A percentile compares a stretch with the other conserved stretches of the same genome.
These are phyloP conservation scores for Sphaeramia orbicularis DNA, from an alignment of 2,797 vertebrate species.

Conservation along the genomic window DNA sequence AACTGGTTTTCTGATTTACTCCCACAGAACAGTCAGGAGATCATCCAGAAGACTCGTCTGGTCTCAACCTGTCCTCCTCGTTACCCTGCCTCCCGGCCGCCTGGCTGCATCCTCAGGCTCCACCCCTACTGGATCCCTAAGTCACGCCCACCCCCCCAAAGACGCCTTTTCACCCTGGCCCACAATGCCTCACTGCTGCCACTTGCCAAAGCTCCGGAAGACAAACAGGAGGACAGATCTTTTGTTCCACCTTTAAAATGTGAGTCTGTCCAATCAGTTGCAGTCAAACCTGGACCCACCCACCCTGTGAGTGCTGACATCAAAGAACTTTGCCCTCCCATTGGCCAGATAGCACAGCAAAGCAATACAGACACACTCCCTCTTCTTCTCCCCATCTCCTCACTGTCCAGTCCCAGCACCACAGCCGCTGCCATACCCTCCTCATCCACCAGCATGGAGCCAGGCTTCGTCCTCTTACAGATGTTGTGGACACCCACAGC, in stretches of 20 bases:
- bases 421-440: slow-evolving; percentile 25
- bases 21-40: slow-evolving; percentile 82
- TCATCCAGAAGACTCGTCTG: slow-evolving; percentile 73
- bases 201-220: slow-evolving; percentile 75
- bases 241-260: slow-evolving; percentile 36
- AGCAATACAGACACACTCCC: background rate
- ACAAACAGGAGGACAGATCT: slow-evolving; percentile 18
- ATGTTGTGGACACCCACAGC: slow-evolving; percentile 52
- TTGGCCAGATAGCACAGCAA: slow-evolving; percentile 20
- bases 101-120: slow-evolving; percentile 74
- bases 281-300: slow-evolving; percentile 38
- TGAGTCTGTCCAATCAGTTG: slow-evolving; percentile 44
- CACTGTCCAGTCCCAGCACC: background rate
- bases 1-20: slow-evolving; percentile 21
- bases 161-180: slow-evolving; percentile 69
- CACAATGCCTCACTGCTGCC: slow-evolving; percentile 73
- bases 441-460: slow-evolving; percentile 2
- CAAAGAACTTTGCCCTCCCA: slow-evolving; percentile 30
- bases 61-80: slow-evolving; percentile 7
- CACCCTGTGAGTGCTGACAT: background rate
- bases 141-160: slow-evolving; percentile 22
- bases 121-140: slow-evolving; percentile 74
- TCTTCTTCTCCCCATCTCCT: background rate
- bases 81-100: slow-evolving; percentile 76
- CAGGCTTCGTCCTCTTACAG: slow-evolving; percentile 49